Evolutionary conservation across 2,797 vertebrate genomes (phyloP), one percentile per base, ranked within the genome.

Genomic region (Malurus leucopterus): DNA sequence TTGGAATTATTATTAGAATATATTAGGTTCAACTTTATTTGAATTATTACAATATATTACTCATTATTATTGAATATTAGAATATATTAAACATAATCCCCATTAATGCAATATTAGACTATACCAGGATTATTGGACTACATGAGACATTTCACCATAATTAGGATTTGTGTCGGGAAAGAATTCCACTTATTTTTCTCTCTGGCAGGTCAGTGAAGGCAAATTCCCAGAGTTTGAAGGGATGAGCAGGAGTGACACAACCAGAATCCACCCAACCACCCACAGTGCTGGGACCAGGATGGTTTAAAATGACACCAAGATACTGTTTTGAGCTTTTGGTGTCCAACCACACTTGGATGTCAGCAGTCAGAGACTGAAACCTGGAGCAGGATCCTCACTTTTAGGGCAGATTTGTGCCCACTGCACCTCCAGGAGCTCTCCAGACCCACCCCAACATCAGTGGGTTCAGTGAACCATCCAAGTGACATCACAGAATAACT

Each of bases 381-480:
- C 13, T 15, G 20, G n/a, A 71, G 51, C 44, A 32, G 44, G 29
- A 58, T 8, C 8, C 6, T 27, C 57, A 20, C 15, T 57, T 51
- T 6, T 1, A 0, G 9, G 26, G 44, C 38, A 71, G 29, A 26
- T 46, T 44, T 40, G 40, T 44, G 23, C 36, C 58, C 49, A 14
- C 6, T 55, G 36, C 36, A 49, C 14, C 73, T 38, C 23, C 83
- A 38, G 43, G 23, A 50, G 22, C 64, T 20, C 72, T 43, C 21
- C n/a, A 5, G 18, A 36, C 8, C 18, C 29, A 46, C 24, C 15
- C 6, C 2, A 0, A 2, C 15, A 23, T 7, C 15, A 0, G 0
- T 38, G 27, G 16, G 11, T 2, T 38, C 50, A 21, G 20, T 13
- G 29, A 59, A 9, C 5, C 11, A 2, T 1, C 44, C 11, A 8